A percentile compares a stretch with the other conserved stretches of the same genome.
Evolutionary conservation across 2,113 vertebrate genomes (phyloP).

Genomic region (Nothoprocta pentlandii): DNA sequence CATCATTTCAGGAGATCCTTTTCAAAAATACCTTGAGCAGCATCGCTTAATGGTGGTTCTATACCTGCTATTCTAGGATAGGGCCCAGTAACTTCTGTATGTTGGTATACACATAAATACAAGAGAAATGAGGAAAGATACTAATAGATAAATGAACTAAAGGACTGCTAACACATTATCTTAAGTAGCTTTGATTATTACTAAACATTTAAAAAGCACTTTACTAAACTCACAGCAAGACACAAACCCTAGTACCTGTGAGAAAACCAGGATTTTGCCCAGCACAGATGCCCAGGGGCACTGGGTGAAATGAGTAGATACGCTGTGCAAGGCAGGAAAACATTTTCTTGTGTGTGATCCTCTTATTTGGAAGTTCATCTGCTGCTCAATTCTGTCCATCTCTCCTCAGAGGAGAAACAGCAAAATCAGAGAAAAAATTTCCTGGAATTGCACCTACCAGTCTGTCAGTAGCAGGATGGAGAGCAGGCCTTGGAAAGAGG

Average conservation of each 20-base stretch:
- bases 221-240: neutral
- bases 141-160: neutral
- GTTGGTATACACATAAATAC: neutral
- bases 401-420: neutral
- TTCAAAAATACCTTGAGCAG: slow-evolving; percentile 36
- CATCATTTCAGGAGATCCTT: slow-evolving; percentile 10
- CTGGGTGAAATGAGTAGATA: neutral
- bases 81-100: neutral
- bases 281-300: neutral
- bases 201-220: neutral
- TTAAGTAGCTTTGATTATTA: neutral
- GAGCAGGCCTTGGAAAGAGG: neutral
- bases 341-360: too few species aligned
- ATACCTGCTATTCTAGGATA: neutral
- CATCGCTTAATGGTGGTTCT: slow-evolving; percentile 15
- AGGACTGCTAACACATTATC: neutral
- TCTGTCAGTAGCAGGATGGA: neutral
- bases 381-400: neutral
- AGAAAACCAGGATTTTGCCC: neutral
- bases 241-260: neutral
- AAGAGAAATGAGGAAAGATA: neutral
- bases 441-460: neutral
- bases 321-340: too few species aligned
- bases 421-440: neutral
- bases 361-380: neutral